A percentile compares a stretch with the other conserved stretches of the same genome.
Evolutionary conservation across 2,797 vertebrate species (phyloP).

Genomic region (Alfaro cultratus): DNA sequence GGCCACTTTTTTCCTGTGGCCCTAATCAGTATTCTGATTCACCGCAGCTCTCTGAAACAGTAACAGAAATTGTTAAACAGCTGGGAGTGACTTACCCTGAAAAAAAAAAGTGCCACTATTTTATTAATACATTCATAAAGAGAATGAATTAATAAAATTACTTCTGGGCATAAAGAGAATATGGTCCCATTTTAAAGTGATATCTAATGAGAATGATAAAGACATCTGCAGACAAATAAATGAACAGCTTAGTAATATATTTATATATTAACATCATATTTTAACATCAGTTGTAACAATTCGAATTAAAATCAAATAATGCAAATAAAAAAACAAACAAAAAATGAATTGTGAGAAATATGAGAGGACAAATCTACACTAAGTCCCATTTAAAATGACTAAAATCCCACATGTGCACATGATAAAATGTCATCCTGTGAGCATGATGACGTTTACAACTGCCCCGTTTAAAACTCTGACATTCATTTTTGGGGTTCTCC

Average conservation of each 20-base stretch:
- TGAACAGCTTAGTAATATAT: background rate
- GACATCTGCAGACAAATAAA: background rate
- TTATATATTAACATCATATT: background rate
- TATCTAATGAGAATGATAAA: slow-evolving; percentile 11
- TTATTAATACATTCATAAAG: slow-evolving; percentile 17
- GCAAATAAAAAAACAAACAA: background rate
- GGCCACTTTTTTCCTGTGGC: no score
- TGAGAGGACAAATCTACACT: background rate
- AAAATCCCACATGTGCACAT: background rate
- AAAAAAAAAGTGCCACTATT: background rate
- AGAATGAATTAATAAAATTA: background rate
- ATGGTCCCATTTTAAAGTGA: slow-evolving; percentile 13
- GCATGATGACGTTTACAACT: no score
- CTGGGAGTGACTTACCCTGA: slow-evolving; percentile 1
- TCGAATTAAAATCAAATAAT: background rate
- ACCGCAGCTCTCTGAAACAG: background rate
- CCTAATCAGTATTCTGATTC: slow-evolving; percentile 11
- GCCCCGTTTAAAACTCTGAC: no score
- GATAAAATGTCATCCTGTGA: no score
- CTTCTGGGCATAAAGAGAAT: background rate
- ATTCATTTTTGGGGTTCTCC: no score
- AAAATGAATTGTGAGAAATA: background rate
- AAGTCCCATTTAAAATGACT: no score
- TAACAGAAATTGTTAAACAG: slow-evolving; percentile 19
- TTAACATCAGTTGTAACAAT: background rate